Evolutionary conservation across 2,797 vertebrate genomes (phyloP).

Genomic region (Nyctibius grandis): DNA sequence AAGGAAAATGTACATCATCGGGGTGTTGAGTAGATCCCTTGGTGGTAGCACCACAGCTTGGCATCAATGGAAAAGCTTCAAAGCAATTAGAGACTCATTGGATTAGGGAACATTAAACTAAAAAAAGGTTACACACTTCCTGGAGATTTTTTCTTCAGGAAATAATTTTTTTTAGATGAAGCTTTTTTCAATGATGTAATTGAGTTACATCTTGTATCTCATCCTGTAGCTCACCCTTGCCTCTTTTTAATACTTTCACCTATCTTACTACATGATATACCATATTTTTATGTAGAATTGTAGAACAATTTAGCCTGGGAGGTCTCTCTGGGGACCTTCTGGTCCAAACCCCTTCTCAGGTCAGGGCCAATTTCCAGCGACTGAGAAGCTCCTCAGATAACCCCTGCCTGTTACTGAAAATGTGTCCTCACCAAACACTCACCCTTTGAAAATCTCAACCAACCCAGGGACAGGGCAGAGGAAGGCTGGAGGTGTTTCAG

Average conservation of each 20-base stretch:
- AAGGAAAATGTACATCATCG: background rate
- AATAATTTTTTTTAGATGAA: background rate
- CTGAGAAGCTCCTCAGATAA: background rate
- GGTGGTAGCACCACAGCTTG: background rate
- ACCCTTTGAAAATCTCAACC: background rate
- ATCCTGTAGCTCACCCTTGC: background rate
- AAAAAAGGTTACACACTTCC: background rate
- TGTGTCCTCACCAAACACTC: background rate
- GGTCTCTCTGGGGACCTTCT: background rate
- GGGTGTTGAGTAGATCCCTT: background rate
- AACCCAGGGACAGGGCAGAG: background rate
- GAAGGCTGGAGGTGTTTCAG: background rate
- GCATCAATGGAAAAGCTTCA: background rate
- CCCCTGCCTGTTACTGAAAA: background rate
- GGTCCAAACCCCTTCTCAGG: background rate
- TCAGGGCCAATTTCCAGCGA: background rate
- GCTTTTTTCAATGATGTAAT: accelerated
- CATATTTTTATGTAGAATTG: background rate
- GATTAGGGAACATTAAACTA: background rate
- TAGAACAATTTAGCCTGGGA: background rate
- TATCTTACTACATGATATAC: background rate
- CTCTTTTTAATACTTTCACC: background rate
- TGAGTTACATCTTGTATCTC: background rate
- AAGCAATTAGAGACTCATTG: background rate
- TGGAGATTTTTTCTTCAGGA: background rate